These are phyloP conservation scores for Tryphoninae sp. DNA, from an alignment of 2,888 invertebrate genomes.

Conservation along the genomic window DNA sequence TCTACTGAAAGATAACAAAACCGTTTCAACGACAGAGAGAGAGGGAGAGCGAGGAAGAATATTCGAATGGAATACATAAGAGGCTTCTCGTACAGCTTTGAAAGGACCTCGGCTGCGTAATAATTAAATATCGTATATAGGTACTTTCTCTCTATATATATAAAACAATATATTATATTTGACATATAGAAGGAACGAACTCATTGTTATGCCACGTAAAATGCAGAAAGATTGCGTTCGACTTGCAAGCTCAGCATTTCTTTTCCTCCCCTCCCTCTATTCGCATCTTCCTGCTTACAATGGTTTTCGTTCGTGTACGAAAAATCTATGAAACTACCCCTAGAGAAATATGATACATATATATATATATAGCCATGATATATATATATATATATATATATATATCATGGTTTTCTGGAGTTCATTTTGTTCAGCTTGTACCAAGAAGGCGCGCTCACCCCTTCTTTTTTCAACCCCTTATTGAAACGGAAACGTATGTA, in stretches of 20 bases:
- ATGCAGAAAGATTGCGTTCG: slow-evolving; percentile 34
- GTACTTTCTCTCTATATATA: not conserved
- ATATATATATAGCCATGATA: not conserved
- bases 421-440: slow-evolving; percentile 6
- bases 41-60: not conserved
- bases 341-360: not conserved
- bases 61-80: slow-evolving; percentile 42
- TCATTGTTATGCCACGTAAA: slow-evolving; percentile 30
- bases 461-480: slow-evolving; percentile 44
- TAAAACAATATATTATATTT: slow-evolving; percentile 15
- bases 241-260: slow-evolving; percentile 39
- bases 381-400: not conserved
- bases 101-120: not conserved
- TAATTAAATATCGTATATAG: slow-evolving; percentile 42
- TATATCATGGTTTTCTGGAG: not conserved
- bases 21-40: slow-evolving; percentile 1
- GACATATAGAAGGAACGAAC: not conserved
- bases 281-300: not conserved
- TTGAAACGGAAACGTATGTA: slow-evolving; percentile 38
- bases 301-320: slow-evolving; percentile 22
- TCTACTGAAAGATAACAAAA: slow-evolving; percentile 36
- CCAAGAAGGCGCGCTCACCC: not conserved
- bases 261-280: not conserved
- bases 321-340: slow-evolving; percentile 35
- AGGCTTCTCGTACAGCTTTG: not conserved